Conservation (phyloP, 2,888 invertebrate genomes). For the Hirtodrosophila confusa region DNA sequence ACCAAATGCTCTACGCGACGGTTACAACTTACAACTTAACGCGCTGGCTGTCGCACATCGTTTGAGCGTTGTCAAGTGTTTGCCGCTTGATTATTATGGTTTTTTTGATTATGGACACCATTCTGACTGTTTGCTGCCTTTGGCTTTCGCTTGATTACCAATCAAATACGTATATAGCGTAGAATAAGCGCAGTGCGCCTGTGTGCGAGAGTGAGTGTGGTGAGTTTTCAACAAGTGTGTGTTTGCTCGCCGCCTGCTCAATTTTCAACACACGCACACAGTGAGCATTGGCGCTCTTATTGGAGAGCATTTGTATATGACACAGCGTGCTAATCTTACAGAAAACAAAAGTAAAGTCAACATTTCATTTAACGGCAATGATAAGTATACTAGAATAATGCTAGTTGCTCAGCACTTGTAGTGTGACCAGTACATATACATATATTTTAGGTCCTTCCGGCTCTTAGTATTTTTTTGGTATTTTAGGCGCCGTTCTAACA, state of each 20-base stretch:
- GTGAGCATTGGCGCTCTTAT: constrained; percentile 29
- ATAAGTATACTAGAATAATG: too few relatives aligned
- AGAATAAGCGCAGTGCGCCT: constrained; percentile 44
- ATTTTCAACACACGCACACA: constrained; percentile 33
- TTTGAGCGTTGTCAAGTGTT: constrained; percentile 70
- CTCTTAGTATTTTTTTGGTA: constrained; percentile 23
- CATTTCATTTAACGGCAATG: constrained; percentile 11
- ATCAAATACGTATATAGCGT: constrained; percentile 43
- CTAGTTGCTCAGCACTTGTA: neutral
- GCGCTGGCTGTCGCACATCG: constrained; percentile 65
- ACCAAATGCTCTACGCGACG: constrained; percentile 45
- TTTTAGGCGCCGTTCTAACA: constrained; percentile 23
- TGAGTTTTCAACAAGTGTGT: constrained; percentile 76
- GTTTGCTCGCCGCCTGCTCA: constrained; percentile 33
- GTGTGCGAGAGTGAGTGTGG: constrained; percentile 57
- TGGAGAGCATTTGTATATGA: neutral
- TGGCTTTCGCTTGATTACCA: constrained; percentile 61
- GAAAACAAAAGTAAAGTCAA: constrained; percentile 20
- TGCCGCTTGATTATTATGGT: constrained; percentile 72
- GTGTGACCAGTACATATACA: constrained; percentile 27
- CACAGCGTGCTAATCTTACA: constrained; percentile 12
- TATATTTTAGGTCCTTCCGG: too few relatives aligned
- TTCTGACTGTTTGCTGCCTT: constrained; percentile 58
- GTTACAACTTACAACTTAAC: constrained; percentile 68
- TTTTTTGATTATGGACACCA: constrained; percentile 66